Base-by-base conservation (phyloP, 2,888 invertebrate genomes). In the Stegana nigrithorax region DNA sequence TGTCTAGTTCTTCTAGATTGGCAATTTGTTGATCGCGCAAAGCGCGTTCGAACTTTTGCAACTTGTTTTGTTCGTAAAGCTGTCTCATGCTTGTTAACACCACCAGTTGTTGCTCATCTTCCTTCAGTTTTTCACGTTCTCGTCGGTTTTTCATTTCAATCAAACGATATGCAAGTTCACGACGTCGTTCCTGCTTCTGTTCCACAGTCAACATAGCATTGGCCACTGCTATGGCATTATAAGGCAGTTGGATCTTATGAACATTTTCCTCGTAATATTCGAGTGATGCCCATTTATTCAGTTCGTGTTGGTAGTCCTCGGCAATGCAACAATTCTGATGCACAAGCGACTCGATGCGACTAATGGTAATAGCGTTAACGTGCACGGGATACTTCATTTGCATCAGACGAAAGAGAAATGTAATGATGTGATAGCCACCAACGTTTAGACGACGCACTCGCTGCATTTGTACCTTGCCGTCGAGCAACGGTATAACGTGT, bases 381-480 rank as follows among this genome's bases (percentile, higher is more conserved):
- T 97, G 97, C 0, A 93, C 93, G 0, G 97, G 96, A 85, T 97
- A 97, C 83, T 97, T 97, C 39, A 97, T 88, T 85, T 97, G 97
- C 39, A 97, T 87, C 53, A 97, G 87, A 65, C 95, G 90, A 53
- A 80, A 82, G 1, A 97, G 88, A 82, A 94, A 97, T 39, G 89
- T 89, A 64, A 92, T 91, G 72, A 97, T 90, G 84, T 96, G 95
- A 81, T 90, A 92, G 27, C 97, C 97, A 58, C 90, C 90, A 64
- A 95, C 88, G 86, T 96, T 96, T 53, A 97, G 91, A 68, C 97
- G 89, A 45, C 95, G 90, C 17, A 92, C 89, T 82, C 92, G 90
- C 39, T 88, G 88, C 61, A 89, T 87, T 76, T 93, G 90, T 27
- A 93, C 89, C 78, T 88, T 87, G 0, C 92, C 91, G 72, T 90